These are phyloP conservation scores for Sciurus niger DNA, from an alignment of 2,113 vertebrate genomes.

Conservation along the genomic window DNA sequence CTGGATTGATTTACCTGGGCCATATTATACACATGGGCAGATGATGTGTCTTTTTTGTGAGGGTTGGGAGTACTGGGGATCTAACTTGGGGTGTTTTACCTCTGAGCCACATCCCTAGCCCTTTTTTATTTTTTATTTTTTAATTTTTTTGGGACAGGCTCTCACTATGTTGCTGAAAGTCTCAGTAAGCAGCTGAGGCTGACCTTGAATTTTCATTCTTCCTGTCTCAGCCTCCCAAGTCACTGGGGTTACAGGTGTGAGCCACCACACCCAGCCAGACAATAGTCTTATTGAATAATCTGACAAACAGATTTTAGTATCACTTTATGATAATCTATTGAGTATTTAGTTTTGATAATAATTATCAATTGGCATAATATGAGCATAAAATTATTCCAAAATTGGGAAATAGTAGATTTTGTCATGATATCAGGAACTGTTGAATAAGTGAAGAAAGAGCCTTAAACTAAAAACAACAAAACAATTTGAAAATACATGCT, in stretches of 20 bases:
- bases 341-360: neutral
- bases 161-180: too few relatives aligned
- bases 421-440: neutral
- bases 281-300: neutral
- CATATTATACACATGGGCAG: neutral
- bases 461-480: neutral
- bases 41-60: neutral
- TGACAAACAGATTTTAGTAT: neutral
- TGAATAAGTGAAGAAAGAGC: conserved; percentile 23
- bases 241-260: too few relatives aligned
- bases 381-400: conserved; percentile 54
- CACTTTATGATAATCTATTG: conserved; percentile 2
- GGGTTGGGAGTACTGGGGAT: too few relatives aligned
- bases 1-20: neutral
- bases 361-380: neutral
- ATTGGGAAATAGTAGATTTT: neutral
- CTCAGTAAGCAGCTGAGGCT: too few relatives aligned
- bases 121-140: too few relatives aligned
- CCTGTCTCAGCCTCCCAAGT: too few relatives aligned
- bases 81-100: too few relatives aligned
- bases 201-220: too few relatives aligned
- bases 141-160: too few relatives aligned
- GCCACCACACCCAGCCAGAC: neutral
- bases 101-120: too few relatives aligned
- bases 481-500: neutral